Percentiles rank a stretch among this genome's conserved stretches.
These are phyloP conservation scores for Oreochromis tanganicae DNA, from an alignment of 2,113 vertebrate genomes.

Conservation along the genomic window DNA sequence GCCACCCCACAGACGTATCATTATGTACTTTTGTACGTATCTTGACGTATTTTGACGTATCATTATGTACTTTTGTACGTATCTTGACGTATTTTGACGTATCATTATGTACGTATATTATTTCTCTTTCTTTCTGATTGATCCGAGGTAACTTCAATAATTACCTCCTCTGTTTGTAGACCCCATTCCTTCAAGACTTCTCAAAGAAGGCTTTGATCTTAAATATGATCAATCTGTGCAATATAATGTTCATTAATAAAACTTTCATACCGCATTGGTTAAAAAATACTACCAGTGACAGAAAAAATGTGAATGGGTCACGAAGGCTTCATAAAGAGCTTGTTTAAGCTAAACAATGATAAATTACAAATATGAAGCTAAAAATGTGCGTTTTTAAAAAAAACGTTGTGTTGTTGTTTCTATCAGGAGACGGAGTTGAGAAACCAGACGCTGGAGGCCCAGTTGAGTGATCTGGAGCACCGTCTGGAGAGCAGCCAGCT, in stretches of 20 bases:
- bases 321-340: background rate
- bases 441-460: conserved; percentile 86
- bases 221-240: background rate
- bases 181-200: background rate
- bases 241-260: background rate
- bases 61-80: background rate
- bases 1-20: background rate
- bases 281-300: background rate
- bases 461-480: conserved; percentile 86
- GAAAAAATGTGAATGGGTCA: background rate
- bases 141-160: background rate
- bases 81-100: background rate
- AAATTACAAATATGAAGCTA: background rate
- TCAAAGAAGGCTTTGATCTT: background rate
- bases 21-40: background rate
- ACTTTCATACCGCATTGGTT: background rate
- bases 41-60: background rate
- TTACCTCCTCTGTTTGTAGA: background rate
- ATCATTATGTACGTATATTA: background rate
- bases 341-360: background rate
- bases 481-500: conserved; percentile 89
- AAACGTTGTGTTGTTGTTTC: background rate
- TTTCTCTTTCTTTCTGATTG: background rate
- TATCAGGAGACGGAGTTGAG: conserved; percentile 87
- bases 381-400: background rate